Percentiles rank a stretch among this genome's conserved stretches.
Conservation (phyloP, 2,113 vertebrate genomes). For the Hypomesus transpacificus region DNA sequence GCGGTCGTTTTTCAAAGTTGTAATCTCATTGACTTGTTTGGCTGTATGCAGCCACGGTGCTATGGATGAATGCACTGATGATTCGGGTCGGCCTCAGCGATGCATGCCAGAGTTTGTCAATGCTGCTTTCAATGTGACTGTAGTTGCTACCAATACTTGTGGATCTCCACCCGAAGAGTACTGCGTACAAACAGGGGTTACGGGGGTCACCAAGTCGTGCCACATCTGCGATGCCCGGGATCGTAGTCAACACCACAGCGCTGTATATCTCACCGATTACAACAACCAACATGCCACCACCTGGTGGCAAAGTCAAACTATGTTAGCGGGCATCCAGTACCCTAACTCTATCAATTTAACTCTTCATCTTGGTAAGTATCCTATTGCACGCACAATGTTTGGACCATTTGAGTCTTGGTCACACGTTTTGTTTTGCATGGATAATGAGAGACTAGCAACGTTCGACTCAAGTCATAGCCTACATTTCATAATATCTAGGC, state of each 20-base stretch:
- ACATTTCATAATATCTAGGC: too few relatives aligned
- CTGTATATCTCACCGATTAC: conserved; percentile 94
- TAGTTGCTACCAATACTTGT: conserved; percentile 94
- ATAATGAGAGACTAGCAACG: too few relatives aligned
- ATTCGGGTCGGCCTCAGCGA: conserved; percentile 77
- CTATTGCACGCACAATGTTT: not conserved
- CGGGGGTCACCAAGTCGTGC: conserved; percentile 97
- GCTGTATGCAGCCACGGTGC: conserved; percentile 64
- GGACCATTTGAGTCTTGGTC: too few relatives aligned
- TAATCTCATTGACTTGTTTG: conserved; percentile 47
- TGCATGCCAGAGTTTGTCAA: conserved; percentile 99
- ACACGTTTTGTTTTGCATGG: too few relatives aligned
- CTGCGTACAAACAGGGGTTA: conserved; percentile 98
- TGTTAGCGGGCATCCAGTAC: conserved; percentile 96
- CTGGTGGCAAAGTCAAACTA: conserved; percentile 99
- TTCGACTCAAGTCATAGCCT: too few relatives aligned
- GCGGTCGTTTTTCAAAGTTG: conserved; percentile 39
- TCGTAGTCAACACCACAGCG: conserved; percentile 83
- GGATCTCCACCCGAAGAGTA: conserved; percentile 94
- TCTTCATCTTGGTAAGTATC: conserved; percentile 87
- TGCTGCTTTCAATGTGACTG: conserved; percentile 93
- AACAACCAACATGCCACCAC: conserved; percentile 96
- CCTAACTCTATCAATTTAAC: conserved; percentile 93
- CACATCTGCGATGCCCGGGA: conserved; percentile 91
- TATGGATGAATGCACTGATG: conserved; percentile 89